A percentile compares a stretch with the other conserved stretches of the same genome.
These are phyloP conservation scores for Actinernus sp. DNA, from an alignment of 92 coral and sea anemone genomes.

Conservation along the genomic window DNA sequence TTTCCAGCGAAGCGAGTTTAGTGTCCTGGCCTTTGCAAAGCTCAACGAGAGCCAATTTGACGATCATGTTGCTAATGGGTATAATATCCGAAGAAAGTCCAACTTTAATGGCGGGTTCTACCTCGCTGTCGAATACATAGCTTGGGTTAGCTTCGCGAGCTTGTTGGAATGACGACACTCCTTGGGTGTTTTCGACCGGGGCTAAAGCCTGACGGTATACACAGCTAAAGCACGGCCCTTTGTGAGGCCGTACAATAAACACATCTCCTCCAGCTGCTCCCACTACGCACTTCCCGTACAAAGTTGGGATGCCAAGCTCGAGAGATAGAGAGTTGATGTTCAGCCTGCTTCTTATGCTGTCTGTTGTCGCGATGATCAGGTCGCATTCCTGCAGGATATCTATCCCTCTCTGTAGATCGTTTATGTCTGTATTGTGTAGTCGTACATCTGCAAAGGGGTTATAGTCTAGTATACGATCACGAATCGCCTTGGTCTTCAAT, in stretches of 20 bases:
- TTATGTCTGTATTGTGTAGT: too few species aligned
- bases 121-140: slow-evolving; percentile 85
- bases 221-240: too few species aligned
- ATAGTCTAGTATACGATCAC: slow-evolving; percentile 87
- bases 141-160: slow-evolving; percentile 93
- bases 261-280: slow-evolving; percentile 99
- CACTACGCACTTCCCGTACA: too few species aligned
- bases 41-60: slow-evolving; percentile 90
- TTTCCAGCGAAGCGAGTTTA: slow-evolving; percentile 84
- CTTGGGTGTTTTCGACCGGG: slow-evolving; percentile 73
- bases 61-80: too few species aligned
- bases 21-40: slow-evolving; percentile 89
- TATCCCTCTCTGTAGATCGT: slow-evolving; percentile 75
- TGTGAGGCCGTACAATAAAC: slow-evolving; percentile 79
- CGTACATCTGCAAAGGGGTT: slow-evolving; percentile 87
- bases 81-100: slow-evolving; percentile 95
- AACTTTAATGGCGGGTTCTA: slow-evolving; percentile 88
- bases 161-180: slow-evolving; percentile 86
- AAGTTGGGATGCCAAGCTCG: too few species aligned
- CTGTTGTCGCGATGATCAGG: slow-evolving; percentile 92
- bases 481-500: slow-evolving; percentile 86
- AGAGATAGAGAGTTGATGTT: too few species aligned
- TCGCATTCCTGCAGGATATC: slow-evolving; percentile 84
- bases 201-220: slow-evolving; percentile 90
- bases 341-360: too few species aligned